phyloP scores from a whole-genome alignment of 1,140 invertebrate species.

The Drusus annulatus region DNA sequence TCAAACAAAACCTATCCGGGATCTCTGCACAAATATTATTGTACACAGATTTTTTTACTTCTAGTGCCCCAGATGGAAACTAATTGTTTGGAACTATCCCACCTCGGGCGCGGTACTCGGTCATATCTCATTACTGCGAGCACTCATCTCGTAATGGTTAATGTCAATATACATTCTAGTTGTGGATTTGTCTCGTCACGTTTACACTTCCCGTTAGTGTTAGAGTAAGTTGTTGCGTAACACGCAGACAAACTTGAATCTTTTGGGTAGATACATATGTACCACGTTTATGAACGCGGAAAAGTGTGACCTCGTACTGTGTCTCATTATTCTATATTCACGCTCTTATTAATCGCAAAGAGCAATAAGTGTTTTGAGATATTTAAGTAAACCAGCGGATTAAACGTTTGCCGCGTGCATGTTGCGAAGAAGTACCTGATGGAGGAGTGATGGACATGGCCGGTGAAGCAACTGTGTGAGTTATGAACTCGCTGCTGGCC shows the following conservation, averaged over 20 bases:
- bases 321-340: neutral
- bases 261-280: neutral
- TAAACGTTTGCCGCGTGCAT: too few species aligned
- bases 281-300: neutral
- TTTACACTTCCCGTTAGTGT: neutral
- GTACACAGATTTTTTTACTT: too few species aligned
- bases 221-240: neutral
- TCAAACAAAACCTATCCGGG: neutral
- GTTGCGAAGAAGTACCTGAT: neutral
- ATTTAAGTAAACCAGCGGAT: too few species aligned
- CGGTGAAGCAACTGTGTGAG: conserved; percentile 15
- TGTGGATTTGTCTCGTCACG: neutral
- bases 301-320: neutral
- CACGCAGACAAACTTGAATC: neutral
- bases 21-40: too few species aligned
- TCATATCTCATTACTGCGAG: conserved; percentile 7
- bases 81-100: neutral
- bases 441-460: conserved; percentile 8
- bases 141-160: neutral
- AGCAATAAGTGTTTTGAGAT: too few species aligned
- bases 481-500: neutral
- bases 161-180: conserved; percentile 22
- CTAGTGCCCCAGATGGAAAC: neutral
- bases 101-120: neutral
- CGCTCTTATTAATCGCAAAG: too few species aligned